These are phyloP conservation scores for Mormyrus hasselquistii DNA, from an alignment of 2,797 vertebrate genomes.

Conservation along the genomic window DNA sequence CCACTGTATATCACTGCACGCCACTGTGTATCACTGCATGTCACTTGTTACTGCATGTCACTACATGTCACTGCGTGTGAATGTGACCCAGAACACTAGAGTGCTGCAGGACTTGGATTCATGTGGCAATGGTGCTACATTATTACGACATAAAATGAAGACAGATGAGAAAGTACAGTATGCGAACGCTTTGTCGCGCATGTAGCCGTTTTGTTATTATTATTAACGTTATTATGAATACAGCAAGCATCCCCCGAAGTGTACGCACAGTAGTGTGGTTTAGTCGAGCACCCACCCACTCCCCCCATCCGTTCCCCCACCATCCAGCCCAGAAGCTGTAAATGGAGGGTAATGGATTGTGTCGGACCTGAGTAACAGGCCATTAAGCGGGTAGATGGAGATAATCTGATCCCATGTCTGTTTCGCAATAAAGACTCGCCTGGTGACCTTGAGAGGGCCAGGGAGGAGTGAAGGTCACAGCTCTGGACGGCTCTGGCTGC, in stretches of 20 bases:
- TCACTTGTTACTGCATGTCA: not conserved
- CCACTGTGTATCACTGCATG: not conserved
- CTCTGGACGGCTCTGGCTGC: not conserved
- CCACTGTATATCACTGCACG: not conserved
- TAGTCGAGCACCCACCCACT: not conserved
- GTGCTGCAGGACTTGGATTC: not conserved
- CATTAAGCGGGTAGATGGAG: slow-evolving; percentile 79
- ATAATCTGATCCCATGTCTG: slow-evolving; percentile 79
- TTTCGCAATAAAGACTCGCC: slow-evolving; percentile 65
- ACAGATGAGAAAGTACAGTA: not conserved
- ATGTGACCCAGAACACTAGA: not conserved
- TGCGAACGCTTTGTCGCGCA: not conserved
- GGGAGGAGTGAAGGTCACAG: not conserved
- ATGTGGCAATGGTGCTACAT: not conserved
- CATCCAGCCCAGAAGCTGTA: slow-evolving; percentile 72
- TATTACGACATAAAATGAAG: not conserved
- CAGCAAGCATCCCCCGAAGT: not conserved
- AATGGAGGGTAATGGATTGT: slow-evolving; percentile 89
- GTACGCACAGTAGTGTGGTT: not conserved
- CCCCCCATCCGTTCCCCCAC: not conserved
- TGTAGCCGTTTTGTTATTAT: not conserved
- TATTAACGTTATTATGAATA: not conserved
- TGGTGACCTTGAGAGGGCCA: slow-evolving; percentile 52
- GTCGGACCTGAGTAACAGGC: slow-evolving; percentile 79
- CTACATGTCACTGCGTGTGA: not conserved